phyloP scores from a whole-genome alignment of 1,140 invertebrate genomes.

The Aphaenogaster ashmeadi region DNA sequence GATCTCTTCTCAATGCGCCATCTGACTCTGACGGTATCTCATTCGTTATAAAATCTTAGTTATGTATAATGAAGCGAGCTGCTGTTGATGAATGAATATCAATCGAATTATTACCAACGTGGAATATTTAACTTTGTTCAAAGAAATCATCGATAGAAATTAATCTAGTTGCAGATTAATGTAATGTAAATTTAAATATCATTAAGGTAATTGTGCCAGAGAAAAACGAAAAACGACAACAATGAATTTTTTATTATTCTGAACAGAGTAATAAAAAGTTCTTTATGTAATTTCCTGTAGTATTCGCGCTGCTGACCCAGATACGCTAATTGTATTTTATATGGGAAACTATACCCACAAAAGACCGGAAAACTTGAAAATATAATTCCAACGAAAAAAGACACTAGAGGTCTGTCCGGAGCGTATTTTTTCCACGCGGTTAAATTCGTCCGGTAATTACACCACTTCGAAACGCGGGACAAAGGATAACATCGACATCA shows the following conservation, averaged over 20 bases:
- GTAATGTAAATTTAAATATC: background rate
- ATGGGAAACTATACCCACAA: background rate
- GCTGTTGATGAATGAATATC: background rate
- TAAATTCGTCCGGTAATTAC: constrained; percentile 46
- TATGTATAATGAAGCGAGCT: background rate
- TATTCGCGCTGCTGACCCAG: constrained; percentile 33
- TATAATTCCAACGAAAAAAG: constrained; percentile 8
- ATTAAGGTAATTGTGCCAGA: background rate
- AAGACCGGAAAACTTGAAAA: constrained; percentile 7
- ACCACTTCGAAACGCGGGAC: constrained; percentile 30
- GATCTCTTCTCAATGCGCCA: constrained; percentile 68
- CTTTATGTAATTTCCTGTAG: constrained; percentile 39
- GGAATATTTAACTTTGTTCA: background rate
- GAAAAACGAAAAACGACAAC: background rate
- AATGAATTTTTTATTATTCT: constrained; percentile 2
- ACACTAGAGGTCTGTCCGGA: background rate
- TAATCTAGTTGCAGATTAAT: background rate
- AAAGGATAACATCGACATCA: constrained; percentile 42
- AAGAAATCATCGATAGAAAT: background rate
- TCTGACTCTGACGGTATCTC: constrained; percentile 60
- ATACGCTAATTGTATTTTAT: constrained; percentile 52
- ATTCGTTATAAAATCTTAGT: constrained; percentile 29
- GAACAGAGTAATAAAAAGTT: background rate
- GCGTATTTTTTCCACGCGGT: constrained; percentile 34
- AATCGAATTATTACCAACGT: background rate